phyloP scores from a whole-genome alignment of 1,140 invertebrate genomes.

The Cryptotermes secundus region DNA sequence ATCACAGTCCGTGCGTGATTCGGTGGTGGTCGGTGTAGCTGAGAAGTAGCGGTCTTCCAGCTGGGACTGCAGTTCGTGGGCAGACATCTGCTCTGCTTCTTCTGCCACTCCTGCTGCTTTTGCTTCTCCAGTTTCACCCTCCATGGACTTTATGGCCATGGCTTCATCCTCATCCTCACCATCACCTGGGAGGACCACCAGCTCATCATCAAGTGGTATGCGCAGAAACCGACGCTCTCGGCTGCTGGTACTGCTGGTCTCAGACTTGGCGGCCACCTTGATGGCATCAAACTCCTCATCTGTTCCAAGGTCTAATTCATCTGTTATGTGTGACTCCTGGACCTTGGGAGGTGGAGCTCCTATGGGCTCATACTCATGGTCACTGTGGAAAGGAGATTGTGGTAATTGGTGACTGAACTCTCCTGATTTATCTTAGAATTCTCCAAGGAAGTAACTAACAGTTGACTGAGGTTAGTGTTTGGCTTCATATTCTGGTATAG shows the following conservation, averaged over 20 bases:
- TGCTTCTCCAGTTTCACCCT: constrained; percentile 43
- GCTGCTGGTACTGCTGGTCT: constrained; percentile 46
- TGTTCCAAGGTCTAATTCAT: constrained; percentile 26
- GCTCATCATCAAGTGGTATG: constrained; percentile 45
- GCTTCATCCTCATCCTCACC: constrained; percentile 34
- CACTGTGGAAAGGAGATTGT: constrained; percentile 54
- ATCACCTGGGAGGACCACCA: constrained; percentile 45
- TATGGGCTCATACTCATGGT: constrained; percentile 87
- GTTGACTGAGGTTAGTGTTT: too few relatives aligned
- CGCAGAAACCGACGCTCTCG: constrained; percentile 42
- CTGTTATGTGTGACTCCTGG: constrained; percentile 18
- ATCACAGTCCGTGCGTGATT: constrained; percentile 63
- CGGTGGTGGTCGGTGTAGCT: constrained; percentile 46
- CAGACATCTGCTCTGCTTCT: constrained; percentile 41
- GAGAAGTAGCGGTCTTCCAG: constrained; percentile 55
- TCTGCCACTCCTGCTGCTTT: constrained; percentile 45
- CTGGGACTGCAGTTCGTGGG: constrained; percentile 53
- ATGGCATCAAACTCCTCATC: constrained; percentile 27
- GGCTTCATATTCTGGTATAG: too few relatives aligned
- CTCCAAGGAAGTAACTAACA: too few relatives aligned
- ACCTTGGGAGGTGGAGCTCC: constrained; percentile 40
- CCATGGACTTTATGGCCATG: constrained; percentile 30
- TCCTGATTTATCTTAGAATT: too few relatives aligned
- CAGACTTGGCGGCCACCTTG: constrained; percentile 12
- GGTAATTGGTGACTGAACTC: too few relatives aligned